These are phyloP conservation scores for Peromyscus attwateri DNA, from an alignment of 2,797 vertebrate species.

Conservation along the genomic window DNA sequence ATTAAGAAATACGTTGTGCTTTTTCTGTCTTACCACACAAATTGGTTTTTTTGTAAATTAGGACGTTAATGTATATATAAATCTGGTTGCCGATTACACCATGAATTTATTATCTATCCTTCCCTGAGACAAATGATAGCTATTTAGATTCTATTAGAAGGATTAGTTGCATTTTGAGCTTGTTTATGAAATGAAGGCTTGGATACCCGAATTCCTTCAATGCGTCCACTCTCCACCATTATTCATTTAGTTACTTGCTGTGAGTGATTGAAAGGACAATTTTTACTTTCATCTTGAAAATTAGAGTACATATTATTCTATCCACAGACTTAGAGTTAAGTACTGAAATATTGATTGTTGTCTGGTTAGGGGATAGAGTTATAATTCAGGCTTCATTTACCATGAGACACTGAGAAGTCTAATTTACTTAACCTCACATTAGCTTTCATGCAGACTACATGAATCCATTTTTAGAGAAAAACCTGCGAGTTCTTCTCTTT, in stretches of 20 bases:
- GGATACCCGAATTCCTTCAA: background rate
- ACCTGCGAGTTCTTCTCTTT: background rate
- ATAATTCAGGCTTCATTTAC: background rate
- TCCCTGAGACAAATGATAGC: slow-evolving; percentile 69
- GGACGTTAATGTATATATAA: slow-evolving; percentile 73
- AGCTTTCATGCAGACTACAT: background rate
- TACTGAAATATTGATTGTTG: background rate
- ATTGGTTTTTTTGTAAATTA: slow-evolving; percentile 72
- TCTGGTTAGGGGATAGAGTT: background rate
- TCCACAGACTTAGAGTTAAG: background rate
- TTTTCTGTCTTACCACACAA: slow-evolving; percentile 7
- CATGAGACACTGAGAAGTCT: background rate
- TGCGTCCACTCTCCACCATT: background rate
- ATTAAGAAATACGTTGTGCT: slow-evolving; percentile 55
- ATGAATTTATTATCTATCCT: slow-evolving; percentile 67
- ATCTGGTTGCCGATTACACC: slow-evolving; percentile 47
- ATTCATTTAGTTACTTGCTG: background rate
- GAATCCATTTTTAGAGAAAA: background rate
- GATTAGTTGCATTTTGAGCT: slow-evolving; percentile 68
- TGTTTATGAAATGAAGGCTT: slow-evolving; percentile 32
- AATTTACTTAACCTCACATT: background rate
- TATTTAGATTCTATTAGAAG: slow-evolving; percentile 72
- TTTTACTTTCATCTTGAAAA: slow-evolving; percentile 2
- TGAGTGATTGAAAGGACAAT: background rate
- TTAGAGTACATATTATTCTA: background rate